phyloP scores from a whole-genome alignment of 2,113 vertebrate species.

The Rhinoderma darwinii region DNA sequence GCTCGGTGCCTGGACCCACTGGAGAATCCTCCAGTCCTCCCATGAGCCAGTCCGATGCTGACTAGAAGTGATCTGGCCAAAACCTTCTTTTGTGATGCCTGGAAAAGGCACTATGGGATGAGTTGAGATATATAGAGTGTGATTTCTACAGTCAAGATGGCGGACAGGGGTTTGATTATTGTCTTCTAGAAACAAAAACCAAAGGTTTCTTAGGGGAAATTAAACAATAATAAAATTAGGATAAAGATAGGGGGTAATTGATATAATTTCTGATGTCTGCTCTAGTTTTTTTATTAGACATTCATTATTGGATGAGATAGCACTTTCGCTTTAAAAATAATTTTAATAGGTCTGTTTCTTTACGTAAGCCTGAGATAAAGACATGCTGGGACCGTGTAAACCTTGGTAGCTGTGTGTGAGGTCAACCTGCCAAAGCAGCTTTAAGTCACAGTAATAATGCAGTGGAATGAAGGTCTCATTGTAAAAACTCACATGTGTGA shows the following conservation, averaged over 20 bases:
- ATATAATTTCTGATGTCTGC: not conserved
- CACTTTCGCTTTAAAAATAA: not conserved
- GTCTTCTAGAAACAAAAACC: not conserved
- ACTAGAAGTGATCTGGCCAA: not conserved
- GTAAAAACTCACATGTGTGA: constrained; percentile 64
- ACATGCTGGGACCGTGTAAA: not conserved
- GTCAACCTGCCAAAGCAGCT: constrained; percentile 65
- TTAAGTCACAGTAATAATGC: constrained; percentile 73
- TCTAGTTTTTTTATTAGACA: not conserved
- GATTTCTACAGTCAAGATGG: not conserved
- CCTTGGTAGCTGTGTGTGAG: constrained; percentile 62
- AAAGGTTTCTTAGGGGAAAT: not conserved
- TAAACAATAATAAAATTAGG: no score
- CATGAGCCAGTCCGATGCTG: no score
- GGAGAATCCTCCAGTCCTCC: no score
- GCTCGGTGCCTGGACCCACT: no score
- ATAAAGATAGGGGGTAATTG: not conserved
- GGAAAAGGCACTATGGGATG: not conserved
- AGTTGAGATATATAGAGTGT: not conserved
- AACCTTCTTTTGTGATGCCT: not conserved
- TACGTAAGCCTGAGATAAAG: not conserved
- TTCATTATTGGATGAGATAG: not conserved
- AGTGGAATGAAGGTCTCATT: constrained; percentile 56
- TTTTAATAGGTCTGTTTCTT: not conserved
- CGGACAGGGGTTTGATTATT: not conserved